Percentiles rank a stretch among this genome's conserved stretches.
phyloP scores from a whole-genome alignment of 2,113 vertebrate species.

The Tragelaphus strepsiceros region DNA sequence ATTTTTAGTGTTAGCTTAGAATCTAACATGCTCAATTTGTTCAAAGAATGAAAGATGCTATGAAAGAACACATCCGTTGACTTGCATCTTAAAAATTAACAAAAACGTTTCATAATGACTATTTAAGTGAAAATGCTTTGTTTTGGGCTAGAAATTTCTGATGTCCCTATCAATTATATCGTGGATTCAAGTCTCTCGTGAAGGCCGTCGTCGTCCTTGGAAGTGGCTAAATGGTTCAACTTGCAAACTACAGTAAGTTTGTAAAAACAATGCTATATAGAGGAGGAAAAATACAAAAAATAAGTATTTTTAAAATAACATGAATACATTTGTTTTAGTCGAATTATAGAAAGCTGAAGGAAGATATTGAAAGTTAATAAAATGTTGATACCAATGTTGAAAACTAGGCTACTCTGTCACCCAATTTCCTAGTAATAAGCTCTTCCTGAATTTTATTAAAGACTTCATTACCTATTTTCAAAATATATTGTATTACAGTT shows the following conservation, averaged over 20 bases:
- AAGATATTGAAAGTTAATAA: not conserved
- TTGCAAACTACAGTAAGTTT: not conserved
- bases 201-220: fast-evolving
- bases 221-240: not conserved
- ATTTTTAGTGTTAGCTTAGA: not conserved
- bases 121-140: not conserved
- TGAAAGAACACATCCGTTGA: not conserved
- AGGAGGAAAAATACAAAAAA: no score
- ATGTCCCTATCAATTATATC: fast-evolving
- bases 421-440: not conserved
- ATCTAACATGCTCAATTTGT: not conserved
- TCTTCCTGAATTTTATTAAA: not conserved
- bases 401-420: not conserved
- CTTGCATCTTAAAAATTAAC: not conserved
- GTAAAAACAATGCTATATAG: not conserved
- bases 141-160: not conserved
- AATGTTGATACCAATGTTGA: not conserved
- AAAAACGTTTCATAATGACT: not conserved
- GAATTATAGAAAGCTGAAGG: not conserved
- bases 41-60: not conserved
- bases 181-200: not conserved
- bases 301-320: not conserved
- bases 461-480: no score
- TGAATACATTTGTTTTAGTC: not conserved
- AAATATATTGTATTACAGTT: not conserved